Evolutionary conservation across 2,797 vertebrate species (phyloP), one percentile per base, ranked within the genome.

Genomic region (Melanotaenia boesemani): DNA sequence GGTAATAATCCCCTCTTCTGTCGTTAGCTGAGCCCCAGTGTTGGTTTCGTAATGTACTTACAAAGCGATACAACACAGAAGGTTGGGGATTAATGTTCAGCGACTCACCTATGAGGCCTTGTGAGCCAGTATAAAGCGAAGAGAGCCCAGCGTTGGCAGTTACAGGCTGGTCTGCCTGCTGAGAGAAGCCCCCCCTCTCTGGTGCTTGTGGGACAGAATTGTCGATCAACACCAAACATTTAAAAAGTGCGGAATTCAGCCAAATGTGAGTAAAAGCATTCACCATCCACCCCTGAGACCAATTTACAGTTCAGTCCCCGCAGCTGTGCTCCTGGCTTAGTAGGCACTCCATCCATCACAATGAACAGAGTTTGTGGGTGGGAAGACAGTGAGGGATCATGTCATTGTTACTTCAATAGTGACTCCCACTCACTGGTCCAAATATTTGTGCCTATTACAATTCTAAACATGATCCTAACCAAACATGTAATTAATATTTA

Each of bases 281-380:
- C 66, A 73, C 39, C 6, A 34, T 52, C 55, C 60, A 81, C 81
- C 78, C 63, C 67, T 76, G 86, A 88, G 89, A 89, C 84, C 85
- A 88, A 91, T 89, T 88, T 88, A 80, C 57, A 79, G 80, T 77
- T 65, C 41, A 82, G 77, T 88, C 77, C 89, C 88, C 2, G 54
- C 80, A 91, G 86, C 88, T 64, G 70, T 70, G 84, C 89, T 85
- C 13, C 88, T 82, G 83, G 88, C 85, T 72, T 50, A 63, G 69
- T 7, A 5, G 69, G 61, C 36, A 28, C 76, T 81, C 71, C 77
- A 89, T 86, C 86, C 77, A 86, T 91, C 81, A 85, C 80, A 77
- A 83, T 74, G 74, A 85, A 63, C 36, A 64, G 39, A 74, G 61
- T 76, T 82, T 80, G 60, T 83, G 46, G 68, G 69, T 71, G 79